phyloP scores from a whole-genome alignment of 2,113 vertebrate genomes.

The Crotalus horridus region DNA sequence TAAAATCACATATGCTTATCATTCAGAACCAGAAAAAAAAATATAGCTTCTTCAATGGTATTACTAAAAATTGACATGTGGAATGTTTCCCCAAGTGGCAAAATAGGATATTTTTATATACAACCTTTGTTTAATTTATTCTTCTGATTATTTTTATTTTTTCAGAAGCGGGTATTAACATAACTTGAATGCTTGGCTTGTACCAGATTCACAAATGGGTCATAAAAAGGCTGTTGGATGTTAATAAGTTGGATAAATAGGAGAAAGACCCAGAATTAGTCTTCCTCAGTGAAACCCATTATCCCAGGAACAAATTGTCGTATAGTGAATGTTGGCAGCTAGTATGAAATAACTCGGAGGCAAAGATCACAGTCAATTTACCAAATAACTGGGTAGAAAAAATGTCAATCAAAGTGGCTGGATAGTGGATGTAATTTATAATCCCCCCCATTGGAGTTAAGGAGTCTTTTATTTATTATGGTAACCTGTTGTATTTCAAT shows the following conservation, averaged over 20 bases:
- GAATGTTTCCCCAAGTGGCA: slow-evolving; percentile 56
- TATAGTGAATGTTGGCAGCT: not conserved
- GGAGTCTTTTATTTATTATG: not conserved
- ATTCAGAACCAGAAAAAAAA: slow-evolving; percentile 35
- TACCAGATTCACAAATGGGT: slow-evolving; percentile 8
- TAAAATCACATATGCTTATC: slow-evolving; percentile 52
- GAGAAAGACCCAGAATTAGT: not conserved
- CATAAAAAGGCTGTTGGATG: not conserved
- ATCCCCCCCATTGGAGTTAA: not conserved
- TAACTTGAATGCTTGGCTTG: slow-evolving; percentile 8
- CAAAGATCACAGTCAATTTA: not conserved
- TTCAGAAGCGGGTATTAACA: slow-evolving; percentile 54
- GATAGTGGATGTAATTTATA: not conserved
- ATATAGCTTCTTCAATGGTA: slow-evolving; percentile 30
- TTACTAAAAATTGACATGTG: slow-evolving; percentile 63
- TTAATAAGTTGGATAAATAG: slow-evolving; percentile 13
- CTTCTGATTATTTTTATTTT: slow-evolving; percentile 42
- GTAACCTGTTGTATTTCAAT: not conserved
- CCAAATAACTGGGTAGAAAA: not conserved
- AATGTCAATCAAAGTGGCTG: not conserved
- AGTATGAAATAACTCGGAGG: not conserved
- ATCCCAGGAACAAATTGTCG: not conserved
- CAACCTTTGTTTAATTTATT: slow-evolving; percentile 62
- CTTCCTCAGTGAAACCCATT: slow-evolving; percentile 1
- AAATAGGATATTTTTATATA: slow-evolving; percentile 49